Conservation (phyloP, 1,140 invertebrate species). For the Zaprionus tsacasi region DNA sequence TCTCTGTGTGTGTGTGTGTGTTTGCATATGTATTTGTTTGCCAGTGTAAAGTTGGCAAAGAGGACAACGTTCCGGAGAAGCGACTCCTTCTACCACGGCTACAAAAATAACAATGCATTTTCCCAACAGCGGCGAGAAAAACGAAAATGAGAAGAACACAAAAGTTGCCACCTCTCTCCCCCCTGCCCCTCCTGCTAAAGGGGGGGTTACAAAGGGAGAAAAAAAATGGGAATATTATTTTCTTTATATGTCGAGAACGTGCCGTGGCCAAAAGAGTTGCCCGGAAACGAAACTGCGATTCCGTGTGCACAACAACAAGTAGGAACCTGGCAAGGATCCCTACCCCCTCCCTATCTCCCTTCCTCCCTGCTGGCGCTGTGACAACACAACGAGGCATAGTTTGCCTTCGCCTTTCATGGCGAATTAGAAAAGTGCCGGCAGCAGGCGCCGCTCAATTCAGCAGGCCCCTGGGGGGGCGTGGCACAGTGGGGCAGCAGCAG, state of each 20-base stretch:
- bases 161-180: no score
- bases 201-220: no score
- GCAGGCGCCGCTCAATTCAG: slow-evolving; percentile 76
- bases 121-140: not conserved
- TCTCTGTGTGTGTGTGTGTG: slow-evolving; percentile 3
- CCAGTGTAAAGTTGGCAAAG: slow-evolving; percentile 50
- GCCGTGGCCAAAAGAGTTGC: slow-evolving; percentile 11
- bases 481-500: not conserved
- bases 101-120: slow-evolving; percentile 26
- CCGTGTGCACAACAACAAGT: slow-evolving; percentile 39
- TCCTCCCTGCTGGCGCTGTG: not conserved
- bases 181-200: no score
- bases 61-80: slow-evolving; percentile 50
- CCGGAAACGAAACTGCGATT: slow-evolving; percentile 52
- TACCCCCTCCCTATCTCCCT: slow-evolving; percentile 2
- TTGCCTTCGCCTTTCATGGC: slow-evolving; percentile 41
- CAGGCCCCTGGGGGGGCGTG: not conserved
- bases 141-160: slow-evolving; percentile 44
- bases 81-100: slow-evolving; percentile 8
- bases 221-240: slow-evolving; percentile 8
- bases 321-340: slow-evolving; percentile 7
- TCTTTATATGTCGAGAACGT: slow-evolving; percentile 9
- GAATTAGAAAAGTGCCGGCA: slow-evolving; percentile 77
- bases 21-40: slow-evolving; percentile 46
- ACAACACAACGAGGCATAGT: slow-evolving; percentile 47